These are phyloP conservation scores for Tenualosa ilisha DNA, from an alignment of 2,797 vertebrate genomes.

Conservation along the genomic window DNA sequence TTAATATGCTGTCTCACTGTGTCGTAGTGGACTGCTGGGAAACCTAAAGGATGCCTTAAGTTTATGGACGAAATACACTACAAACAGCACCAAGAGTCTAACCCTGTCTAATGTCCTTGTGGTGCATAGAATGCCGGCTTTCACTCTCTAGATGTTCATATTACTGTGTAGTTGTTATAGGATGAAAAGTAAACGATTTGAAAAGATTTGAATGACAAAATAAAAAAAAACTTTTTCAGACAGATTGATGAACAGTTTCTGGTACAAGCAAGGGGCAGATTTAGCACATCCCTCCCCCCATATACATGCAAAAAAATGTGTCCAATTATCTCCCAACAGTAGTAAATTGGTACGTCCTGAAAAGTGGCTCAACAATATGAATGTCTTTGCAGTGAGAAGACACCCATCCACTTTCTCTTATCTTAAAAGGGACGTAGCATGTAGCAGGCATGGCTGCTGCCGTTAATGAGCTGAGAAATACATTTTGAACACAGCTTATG, in stretches of 20 bases:
- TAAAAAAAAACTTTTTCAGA: neutral
- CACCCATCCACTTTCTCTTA: slow-evolving; percentile 37
- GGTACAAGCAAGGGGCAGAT: neutral
- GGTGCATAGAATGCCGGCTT: neutral
- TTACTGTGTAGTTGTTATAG: neutral
- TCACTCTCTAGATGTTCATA: neutral
- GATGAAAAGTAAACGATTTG: neutral
- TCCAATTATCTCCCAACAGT: neutral
- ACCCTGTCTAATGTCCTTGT: neutral
- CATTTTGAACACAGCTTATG: slow-evolving; percentile 79
- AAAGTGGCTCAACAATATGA: neutral
- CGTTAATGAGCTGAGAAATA: slow-evolving; percentile 82
- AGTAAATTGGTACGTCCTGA: neutral
- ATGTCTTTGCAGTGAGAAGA: slow-evolving; percentile 30
- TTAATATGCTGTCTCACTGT: slow-evolving; percentile 11
- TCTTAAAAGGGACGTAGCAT: slow-evolving; percentile 63
- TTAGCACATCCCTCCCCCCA: neutral
- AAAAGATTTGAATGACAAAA: neutral
- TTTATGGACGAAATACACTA: slow-evolving; percentile 4
- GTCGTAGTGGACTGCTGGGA: neutral
- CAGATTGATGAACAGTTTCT: neutral
- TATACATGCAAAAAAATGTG: neutral
- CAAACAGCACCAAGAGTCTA: neutral
- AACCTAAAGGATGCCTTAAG: neutral
- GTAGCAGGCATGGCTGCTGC: slow-evolving; percentile 66